Evolutionary conservation across 1,140 invertebrate genomes (phyloP), one percentile per base, ranked within the genome.

Genomic region (Trypoxylus dichotomus): DNA sequence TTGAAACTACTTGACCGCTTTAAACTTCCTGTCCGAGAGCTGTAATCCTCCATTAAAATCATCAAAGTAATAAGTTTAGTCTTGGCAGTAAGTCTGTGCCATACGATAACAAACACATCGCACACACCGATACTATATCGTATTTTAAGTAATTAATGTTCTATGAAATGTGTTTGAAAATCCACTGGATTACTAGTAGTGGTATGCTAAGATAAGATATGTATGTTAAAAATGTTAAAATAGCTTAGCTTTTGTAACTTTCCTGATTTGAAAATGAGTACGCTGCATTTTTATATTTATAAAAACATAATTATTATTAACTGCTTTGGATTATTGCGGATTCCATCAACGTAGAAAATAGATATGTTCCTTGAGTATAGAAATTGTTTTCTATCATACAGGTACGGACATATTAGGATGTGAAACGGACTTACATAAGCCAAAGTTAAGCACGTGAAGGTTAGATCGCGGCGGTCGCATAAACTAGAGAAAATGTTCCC

Each of bases 1-100:
- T 91, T 91, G 81, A 91, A 90, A 82, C 89, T 90, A 80, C 88
- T 89, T 83, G 88, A 89, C 80, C 90, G 81, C 84, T 89, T 87
- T 82, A 90, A 82, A 82, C 88, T 83, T 76, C 84, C 83, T 74
- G 85, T 84, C 77, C 83, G 82, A 76, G 83, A 80, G 81, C 81
- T 83, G 83, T 82, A 84, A 80, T 84, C 84, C 81, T 83, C 82
- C 83, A 83, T 84, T 76, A 77, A 83, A 78, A 21, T 76, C 60
- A 80, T 77, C 27, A 25, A 73, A 74, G 25, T 24, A 63, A 63
- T 63, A 47, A 24, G n/a, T 27, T 63, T 24, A 63, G 60, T 63
- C 19, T 63, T 63, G 13, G 60, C 5, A 63, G 13, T 63, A 25
- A 11, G 5, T 10, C 25, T 63, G 21, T 27, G 7, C 2, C 24